Evolutionary conservation across 1,140 invertebrate genomes (phyloP).

Genomic region (Tetragnatha versicolor): DNA sequence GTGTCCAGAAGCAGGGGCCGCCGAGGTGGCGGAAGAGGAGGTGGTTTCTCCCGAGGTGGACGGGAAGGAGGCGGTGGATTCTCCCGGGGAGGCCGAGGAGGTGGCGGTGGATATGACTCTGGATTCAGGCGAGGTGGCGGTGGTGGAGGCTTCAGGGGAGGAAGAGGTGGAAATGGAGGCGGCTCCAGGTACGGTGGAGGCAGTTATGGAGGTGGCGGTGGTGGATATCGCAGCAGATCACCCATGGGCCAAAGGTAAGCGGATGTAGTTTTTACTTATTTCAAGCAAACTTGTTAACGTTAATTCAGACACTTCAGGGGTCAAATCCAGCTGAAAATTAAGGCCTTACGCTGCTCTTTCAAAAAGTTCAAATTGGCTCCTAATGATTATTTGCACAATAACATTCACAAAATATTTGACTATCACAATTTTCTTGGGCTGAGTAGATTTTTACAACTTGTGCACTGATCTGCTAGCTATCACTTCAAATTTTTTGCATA

Average conservation of each 20-base stretch:
- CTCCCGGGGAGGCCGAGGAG: conserved; percentile 28
- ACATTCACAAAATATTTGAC: no score
- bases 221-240: conserved; percentile 30
- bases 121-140: neutral
- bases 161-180: conserved; percentile 6
- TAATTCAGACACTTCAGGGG: no score
- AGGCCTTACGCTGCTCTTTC: no score
- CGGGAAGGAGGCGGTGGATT: conserved; percentile 40
- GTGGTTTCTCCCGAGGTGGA: conserved; percentile 21
- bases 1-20: conserved; percentile 55
- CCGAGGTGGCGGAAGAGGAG: conserved; percentile 40
- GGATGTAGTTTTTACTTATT: neutral
- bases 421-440: no score
- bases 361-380: no score
- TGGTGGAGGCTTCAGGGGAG: neutral
- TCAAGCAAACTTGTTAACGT: no score
- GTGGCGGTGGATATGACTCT: conserved; percentile 34
- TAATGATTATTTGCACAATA: no score
- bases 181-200: conserved; percentile 14
- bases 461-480: no score
- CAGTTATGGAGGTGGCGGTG: conserved; percentile 18
- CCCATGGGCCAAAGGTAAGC: conserved; percentile 26
- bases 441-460: no score
- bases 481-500: no score
- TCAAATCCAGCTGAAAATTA: no score